A percentile compares a stretch with the other conserved stretches of the same genome.
Conservation (phyloP, 2,113 vertebrate species). For the Haliaeetus leucogaster region DNA sequence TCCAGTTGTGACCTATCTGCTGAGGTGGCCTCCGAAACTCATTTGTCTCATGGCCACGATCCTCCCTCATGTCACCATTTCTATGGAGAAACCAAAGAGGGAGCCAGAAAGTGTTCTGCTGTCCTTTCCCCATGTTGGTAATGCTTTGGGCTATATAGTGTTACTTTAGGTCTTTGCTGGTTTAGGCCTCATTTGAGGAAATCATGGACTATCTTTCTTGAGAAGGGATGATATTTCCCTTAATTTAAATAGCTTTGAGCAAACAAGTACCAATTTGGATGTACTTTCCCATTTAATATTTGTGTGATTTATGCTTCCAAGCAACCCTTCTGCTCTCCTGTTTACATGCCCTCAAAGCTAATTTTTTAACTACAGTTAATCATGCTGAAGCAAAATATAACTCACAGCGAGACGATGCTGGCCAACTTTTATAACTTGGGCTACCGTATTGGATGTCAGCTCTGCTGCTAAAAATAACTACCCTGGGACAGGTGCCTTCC, state of each 20-base stretch:
- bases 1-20: not conserved
- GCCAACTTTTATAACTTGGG: slow-evolving; percentile 19
- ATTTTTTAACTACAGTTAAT: slow-evolving; percentile 62
- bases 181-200: not conserved
- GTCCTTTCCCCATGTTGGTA: not conserved
- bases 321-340: slow-evolving; percentile 39
- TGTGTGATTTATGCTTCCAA: slow-evolving; percentile 43
- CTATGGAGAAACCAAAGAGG: not conserved
- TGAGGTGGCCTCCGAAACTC: not conserved
- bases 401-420: not conserved
- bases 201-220: not conserved
- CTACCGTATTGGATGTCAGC: slow-evolving; percentile 27
- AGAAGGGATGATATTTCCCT: slow-evolving; percentile 10
- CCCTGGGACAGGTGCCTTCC: slow-evolving; percentile 25
- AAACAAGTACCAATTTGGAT: slow-evolving; percentile 54
- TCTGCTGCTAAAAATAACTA: slow-evolving; percentile 17
- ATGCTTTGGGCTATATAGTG: not conserved
- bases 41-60: rapidly evolving
- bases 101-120: not conserved
- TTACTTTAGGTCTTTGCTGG: not conserved
- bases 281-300: slow-evolving; percentile 47
- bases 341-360: slow-evolving; percentile 40
- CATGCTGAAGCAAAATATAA: slow-evolving; percentile 36
- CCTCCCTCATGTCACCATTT: not conserved
- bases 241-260: slow-evolving; percentile 49